Base-by-base conservation (phyloP, 2,797 vertebrate genomes). In the Atherinosoma microstoma region DNA sequence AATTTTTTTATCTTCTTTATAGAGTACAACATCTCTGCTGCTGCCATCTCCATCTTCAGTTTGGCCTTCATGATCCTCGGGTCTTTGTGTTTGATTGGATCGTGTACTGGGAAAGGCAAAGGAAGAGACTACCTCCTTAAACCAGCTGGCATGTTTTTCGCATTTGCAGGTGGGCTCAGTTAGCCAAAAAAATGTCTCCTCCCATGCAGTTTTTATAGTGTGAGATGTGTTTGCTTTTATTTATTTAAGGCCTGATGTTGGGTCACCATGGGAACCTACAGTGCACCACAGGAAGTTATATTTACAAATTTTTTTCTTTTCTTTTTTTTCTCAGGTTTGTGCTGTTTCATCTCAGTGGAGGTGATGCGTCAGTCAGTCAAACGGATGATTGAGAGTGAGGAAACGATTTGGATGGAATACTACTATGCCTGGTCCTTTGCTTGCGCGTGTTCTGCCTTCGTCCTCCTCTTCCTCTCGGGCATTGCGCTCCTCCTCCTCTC, bases 21-120 rank as follows among this genome's bases (percentile, higher is more conserved):
- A 99, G 98, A 99, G 82, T 99, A 98, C 93, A 99, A 97, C 94
- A 99, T 99, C 92, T 99, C 98, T 0, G 98, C 97, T 0, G 98
- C 98, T 0, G 98, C 98, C 89, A 98, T 99, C 38, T 92, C 96
- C 90, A 95, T 99, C 93, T 98, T 99, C 94, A 96, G 97, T 13
- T 84, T 99, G 3, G 95, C 85, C 80, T 99, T 99, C 70, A 92
- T 95, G 24, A 95, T 97, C 84, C 87, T 97, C 9, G 98, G 97
- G 0, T 94, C 95, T 2, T 71, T 97, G 82, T 97, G 96, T 18
- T 67, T 95, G 45, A 58, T 96, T 1, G 90, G 95, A 2, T 97
- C 97, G 27, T 96, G 96, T 51, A 89, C 87, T 0, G 65, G 94
- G 40, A 96, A 96, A 90, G 86, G 92, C 84, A 97, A 97, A 89